Evolutionary conservation across 1,140 invertebrate genomes (phyloP), one percentile per base, ranked within the genome.

Genomic region (Saxidomus purpurata): DNA sequence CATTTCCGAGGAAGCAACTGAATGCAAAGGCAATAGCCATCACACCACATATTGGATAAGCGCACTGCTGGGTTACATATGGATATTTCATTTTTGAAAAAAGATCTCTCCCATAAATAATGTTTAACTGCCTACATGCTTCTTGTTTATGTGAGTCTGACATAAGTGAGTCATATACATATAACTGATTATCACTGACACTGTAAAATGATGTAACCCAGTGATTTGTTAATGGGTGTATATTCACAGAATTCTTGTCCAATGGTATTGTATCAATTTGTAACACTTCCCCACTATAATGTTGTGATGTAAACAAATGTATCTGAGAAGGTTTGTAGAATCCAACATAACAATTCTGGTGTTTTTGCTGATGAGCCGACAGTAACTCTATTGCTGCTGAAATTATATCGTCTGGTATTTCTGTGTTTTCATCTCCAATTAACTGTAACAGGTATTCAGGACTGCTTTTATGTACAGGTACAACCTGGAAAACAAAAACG

Each of bases 371-470:
- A 77, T 77, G 34, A 49, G 36, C 40, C 22, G 28, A 47, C 74
- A 77, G 43, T 49, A 77, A 77, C 69, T 77, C 38, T 77, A 77
- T 40, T 49, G 74, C 74, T 40, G 74, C 74, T 19, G 74, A 47
- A 47, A 77, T 77, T 49, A 77, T 49, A 77, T 77, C 36, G 43
- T 40, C 74, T 40, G 74, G 74, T 77, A 77, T 77, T 77, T 77
- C 74, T 77, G 74, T 77, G 22, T 49, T 77, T 40, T 22, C 13
- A 43, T 77, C 40, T 40, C 74, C 74, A 40, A 77, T 49, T 47
- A 77, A 49, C 34, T 47, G 74, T 77, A 77, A 49, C 34, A 77
- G 43, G 43, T 49, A 47, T 77, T 77, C 74, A 77, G 74, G 74
- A 77, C 40, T 77, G 74, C 74, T 77, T 19, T 40, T 47, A 49